These are phyloP conservation scores for Panurus biarmicus DNA, from an alignment of 2,113 vertebrate species.

Conservation along the genomic window DNA sequence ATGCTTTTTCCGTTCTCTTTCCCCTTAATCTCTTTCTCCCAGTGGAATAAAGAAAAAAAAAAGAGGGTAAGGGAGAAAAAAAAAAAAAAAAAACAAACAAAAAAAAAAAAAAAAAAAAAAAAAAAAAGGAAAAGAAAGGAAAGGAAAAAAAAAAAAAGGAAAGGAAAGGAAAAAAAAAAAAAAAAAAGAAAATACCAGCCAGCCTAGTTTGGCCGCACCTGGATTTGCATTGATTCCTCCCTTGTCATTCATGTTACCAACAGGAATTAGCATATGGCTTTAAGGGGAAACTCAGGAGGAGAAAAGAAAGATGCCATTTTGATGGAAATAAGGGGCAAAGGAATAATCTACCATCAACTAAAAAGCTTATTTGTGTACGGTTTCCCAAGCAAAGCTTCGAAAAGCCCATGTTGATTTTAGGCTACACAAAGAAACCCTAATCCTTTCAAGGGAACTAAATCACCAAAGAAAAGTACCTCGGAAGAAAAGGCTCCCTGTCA, in stretches of 20 bases:
- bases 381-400: conserved; percentile 87
- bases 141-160: not conserved
- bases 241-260: conserved; percentile 74
- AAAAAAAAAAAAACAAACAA: not conserved
- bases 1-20: conserved; percentile 41
- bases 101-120: not conserved
- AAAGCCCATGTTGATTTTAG: conserved; percentile 94
- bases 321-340: conserved; percentile 90
- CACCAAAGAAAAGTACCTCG: conserved; percentile 79
- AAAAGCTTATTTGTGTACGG: conserved; percentile 90
- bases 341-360: conserved; percentile 81
- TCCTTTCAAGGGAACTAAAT: conserved; percentile 95
- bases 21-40: conserved; percentile 53
- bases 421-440: conserved; percentile 89
- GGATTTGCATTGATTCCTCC: conserved; percentile 75
- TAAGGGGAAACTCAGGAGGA: conserved; percentile 73
- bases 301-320: conserved; percentile 85
- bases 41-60: not conserved
- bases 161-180: not conserved
- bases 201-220: conserved; percentile 78
- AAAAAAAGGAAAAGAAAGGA: not conserved
- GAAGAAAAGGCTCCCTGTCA: conserved; percentile 87
- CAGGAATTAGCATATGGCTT: conserved; percentile 88
- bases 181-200: conserved; percentile 71
- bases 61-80: not conserved